These are phyloP conservation scores for Paratilapia polleni DNA, from an alignment of 2,113 vertebrate species.

Conservation along the genomic window DNA sequence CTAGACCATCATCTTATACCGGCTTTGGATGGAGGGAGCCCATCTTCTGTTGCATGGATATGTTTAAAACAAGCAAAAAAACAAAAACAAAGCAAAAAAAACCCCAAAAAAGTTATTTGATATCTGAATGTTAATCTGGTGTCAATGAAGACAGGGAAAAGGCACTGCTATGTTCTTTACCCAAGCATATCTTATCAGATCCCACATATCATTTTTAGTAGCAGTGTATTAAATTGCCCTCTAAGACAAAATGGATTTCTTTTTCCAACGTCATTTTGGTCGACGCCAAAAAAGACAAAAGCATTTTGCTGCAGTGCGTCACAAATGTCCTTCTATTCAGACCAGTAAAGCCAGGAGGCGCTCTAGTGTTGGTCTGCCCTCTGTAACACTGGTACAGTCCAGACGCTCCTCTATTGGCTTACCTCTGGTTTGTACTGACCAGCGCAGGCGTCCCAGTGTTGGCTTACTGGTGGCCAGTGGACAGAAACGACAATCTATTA, in stretches of 20 bases:
- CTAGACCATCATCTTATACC: not conserved
- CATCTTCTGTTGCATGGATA: not conserved
- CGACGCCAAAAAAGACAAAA: conserved; percentile 58
- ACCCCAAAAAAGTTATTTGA: not conserved
- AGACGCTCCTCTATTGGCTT: conserved; percentile 84
- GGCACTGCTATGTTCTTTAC: not conserved
- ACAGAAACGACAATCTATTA: conserved; percentile 29
- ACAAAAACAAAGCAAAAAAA: too few relatives aligned
- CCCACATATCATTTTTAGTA: not conserved
- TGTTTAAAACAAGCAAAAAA: too few relatives aligned
- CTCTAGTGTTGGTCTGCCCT: conserved; percentile 86
- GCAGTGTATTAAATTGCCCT: not conserved
- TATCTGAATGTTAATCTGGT: not conserved
- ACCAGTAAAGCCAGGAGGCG: conserved; percentile 86
- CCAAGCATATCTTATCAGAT: not conserved
- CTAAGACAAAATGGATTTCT: conserved; percentile 83
- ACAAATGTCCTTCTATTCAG: conserved; percentile 73
- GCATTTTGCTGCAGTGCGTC: conserved; percentile 31
- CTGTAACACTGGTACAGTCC: conserved; percentile 75
- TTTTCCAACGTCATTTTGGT: conserved; percentile 88
- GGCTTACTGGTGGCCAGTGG: conserved; percentile 56
- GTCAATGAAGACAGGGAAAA: not conserved
- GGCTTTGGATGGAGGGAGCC: not conserved
- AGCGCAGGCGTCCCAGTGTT: conserved; percentile 68
- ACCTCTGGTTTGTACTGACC: conserved; percentile 71